Base-by-base conservation (phyloP, 1,140 invertebrate genomes). In the Drosophila pectinifera region DNA sequence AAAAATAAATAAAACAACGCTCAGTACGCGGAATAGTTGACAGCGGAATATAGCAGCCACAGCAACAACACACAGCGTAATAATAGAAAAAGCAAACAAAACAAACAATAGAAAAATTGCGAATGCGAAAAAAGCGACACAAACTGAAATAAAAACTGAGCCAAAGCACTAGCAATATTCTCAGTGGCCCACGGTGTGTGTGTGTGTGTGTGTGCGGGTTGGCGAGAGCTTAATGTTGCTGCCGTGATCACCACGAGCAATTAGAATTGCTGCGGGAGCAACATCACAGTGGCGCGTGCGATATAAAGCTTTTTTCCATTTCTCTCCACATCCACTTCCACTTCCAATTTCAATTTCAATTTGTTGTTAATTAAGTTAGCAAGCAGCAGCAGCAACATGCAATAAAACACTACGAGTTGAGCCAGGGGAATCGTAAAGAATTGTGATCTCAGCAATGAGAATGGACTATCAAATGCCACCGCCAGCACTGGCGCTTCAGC, bases 381-480 rank as follows among this genome's bases (percentile, higher is more conserved):
- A 57, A 43, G 56, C 70, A 49, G 62, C 73, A 53, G 41, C 46
- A 72, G 54, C 57, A 48, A 68, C 28, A 34, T 61, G 62, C 38
- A 49, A 51, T 16, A 61, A 58, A 68, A 56, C 45, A 49, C 20
- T 54, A n/a, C 7, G 38, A 54, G n/a, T 22, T 18, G 51, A 54
- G 48, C 54, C 39, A 46, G 58, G 56, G 58, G 53, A 61, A 31
- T 68, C 13, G 49, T 16, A 46, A 56, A 11, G 45, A 56, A 58
- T 77, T 72, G 77, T 68, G 77, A 76, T 59, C 83, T 78, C 75
- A 63, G 80, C 67, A 68, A 91, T 91, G 82, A 92, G 89, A 84
- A 93, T 93, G 93, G 93, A 93, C 86, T 93, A 93, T 88, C 93
- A 93, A 91, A 91, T 93, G 85, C 93, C 92, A 41, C 83, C 90